These are phyloP conservation scores for Corythucha ciliata DNA, from an alignment of 2,888 invertebrate species.

Conservation along the genomic window DNA sequence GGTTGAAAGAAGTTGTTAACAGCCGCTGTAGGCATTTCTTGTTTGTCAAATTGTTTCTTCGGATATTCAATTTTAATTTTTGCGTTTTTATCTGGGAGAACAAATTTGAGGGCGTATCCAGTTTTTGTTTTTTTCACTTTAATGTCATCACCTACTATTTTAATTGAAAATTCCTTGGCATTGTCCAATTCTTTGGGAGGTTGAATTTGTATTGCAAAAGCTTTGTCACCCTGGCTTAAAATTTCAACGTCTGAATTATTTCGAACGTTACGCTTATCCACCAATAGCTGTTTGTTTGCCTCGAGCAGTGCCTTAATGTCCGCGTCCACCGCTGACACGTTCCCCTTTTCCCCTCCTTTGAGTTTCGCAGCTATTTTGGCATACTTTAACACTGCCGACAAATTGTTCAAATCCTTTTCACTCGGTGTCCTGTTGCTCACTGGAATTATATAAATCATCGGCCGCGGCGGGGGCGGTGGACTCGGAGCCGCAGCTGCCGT, in stretches of 20 bases:
- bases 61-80: constrained; percentile 27
- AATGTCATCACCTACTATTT: constrained; percentile 27
- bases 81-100: constrained; percentile 24
- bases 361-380: constrained; percentile 19
- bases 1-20: too few relatives aligned
- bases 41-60: constrained; percentile 23
- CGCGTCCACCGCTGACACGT: constrained; percentile 12
- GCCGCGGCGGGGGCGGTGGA: constrained; percentile 20
- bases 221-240: constrained; percentile 10
- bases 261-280: constrained; percentile 23
- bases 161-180: constrained; percentile 23
- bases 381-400: constrained; percentile 18
- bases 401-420: constrained; percentile 16
- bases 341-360: constrained; percentile 20
- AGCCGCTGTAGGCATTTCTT: too few relatives aligned
- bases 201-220: constrained; percentile 21
- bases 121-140: constrained; percentile 26
- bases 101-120: constrained; percentile 24
- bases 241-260: constrained; percentile 4
- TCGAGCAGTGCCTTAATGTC: constrained; percentile 18
- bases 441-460: constrained; percentile 29
- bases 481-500: constrained; percentile 1
- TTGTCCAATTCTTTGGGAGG: constrained; percentile 22
- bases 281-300: constrained; percentile 18
- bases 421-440: constrained; percentile 23